Evolutionary conservation across 2,113 vertebrate genomes (phyloP).

Genomic region (Callipepla squamata): DNA sequence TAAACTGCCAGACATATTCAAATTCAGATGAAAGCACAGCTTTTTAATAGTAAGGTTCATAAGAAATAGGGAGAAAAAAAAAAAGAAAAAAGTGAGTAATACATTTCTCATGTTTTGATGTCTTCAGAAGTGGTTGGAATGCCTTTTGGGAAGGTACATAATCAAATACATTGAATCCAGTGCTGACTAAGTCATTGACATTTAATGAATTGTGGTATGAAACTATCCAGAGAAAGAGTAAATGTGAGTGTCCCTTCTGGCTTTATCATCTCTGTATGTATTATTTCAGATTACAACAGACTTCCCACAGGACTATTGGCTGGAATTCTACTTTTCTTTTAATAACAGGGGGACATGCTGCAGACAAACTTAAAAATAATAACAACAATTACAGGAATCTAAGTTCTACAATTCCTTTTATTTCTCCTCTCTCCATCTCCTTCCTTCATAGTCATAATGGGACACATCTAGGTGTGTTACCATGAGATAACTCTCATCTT

Average conservation of each 20-base stretch:
- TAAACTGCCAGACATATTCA: background rate
- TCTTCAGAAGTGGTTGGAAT: background rate
- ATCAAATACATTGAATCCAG: background rate
- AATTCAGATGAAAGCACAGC: background rate
- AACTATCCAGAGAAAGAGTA: background rate
- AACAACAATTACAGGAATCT: conserved; percentile 12
- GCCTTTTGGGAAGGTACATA: conserved; percentile 18
- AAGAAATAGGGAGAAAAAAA: background rate
- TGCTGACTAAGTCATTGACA: background rate
- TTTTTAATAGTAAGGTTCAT: background rate
- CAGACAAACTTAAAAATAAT: conserved; percentile 45
- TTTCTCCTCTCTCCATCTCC: background rate
- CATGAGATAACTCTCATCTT: conserved; percentile 60
- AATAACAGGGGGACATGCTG: background rate
- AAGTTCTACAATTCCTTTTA: conserved; percentile 21
- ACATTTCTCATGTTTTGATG: background rate
- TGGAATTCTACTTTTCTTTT: conserved; percentile 8
- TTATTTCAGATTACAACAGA: conserved; percentile 39
- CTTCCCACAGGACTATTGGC: conserved; percentile 28
- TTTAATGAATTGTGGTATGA: conserved; percentile 14
- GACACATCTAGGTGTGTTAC: conserved; percentile 50
- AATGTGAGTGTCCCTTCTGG: conserved; percentile 28
- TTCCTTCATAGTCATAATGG: conserved; percentile 27
- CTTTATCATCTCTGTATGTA: background rate
- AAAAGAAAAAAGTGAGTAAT: background rate